Base-by-base conservation (phyloP, 2,888 invertebrate genomes). In the Eretmocerus hayati region DNA sequence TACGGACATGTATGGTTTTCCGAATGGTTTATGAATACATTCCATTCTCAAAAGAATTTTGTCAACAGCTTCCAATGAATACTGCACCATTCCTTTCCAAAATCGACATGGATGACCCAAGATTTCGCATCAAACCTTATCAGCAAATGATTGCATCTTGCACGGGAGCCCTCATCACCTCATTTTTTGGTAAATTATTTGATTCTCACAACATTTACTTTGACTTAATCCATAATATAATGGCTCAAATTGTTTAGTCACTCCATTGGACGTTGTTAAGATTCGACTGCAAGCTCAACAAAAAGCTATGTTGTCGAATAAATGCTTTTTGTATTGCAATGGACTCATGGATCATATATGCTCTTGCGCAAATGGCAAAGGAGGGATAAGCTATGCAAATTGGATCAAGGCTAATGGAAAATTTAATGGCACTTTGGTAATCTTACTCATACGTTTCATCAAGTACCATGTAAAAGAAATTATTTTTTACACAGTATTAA, bases 261-360 rank as follows among this genome's bases (percentile, higher is more conserved):
- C 99, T 1, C 99, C 99, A 0, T 75, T 99, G 58, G 99, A 99
- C 77, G 99, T 99, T n/a, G 90, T 99, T 1, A 99, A 99, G 78
- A 94, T 96, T 54, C 81, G 99, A 41, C 77, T 99, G 33, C 99
- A 99, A 75, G 85, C 91, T 3, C 97, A 99, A 71, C 88, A 90
- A 64, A 91, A 90, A 62, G 83, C 85, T 1, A 69, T 87, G 59
- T 73, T 84, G 5, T 84, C 85, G 8, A 87, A 90, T 58, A 88
- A 87, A 72, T 95, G 96, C 72, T 97, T 91, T 69, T 74, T 97
- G 6, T 97, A 94, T 72, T 94, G 94, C 69, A 99, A 99, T 78
- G 97, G 99, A 1, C 75, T 99, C 11, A 97, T 97, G 96, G 99
- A 99, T 72, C 96, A 97, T 69, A 73, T 96, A 31, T 97, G 96